A percentile compares a stretch with the other conserved stretches of the same genome.
These are phyloP conservation scores for Triops longicaudatus DNA, from an alignment of 1,140 invertebrate genomes.

Conservation along the genomic window DNA sequence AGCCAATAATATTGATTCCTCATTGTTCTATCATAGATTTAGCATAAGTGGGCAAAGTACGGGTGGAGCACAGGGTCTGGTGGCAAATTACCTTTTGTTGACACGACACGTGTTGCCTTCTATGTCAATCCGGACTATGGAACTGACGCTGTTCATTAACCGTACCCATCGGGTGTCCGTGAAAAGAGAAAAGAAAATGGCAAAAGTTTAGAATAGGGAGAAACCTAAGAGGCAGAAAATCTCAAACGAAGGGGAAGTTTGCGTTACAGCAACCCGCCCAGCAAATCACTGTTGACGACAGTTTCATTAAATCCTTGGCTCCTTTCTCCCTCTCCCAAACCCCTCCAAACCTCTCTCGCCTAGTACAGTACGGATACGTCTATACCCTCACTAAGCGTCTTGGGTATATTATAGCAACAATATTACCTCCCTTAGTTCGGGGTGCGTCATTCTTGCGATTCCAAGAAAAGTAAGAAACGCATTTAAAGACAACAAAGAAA, in stretches of 20 bases:
- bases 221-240: background rate
- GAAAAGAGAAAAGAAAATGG: background rate
- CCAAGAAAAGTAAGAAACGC: background rate
- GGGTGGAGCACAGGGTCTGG: background rate
- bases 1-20: too few relatives aligned
- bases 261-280: background rate
- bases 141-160: background rate
- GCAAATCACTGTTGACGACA: constrained; percentile 29
- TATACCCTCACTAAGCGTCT: background rate
- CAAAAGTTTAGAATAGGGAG: background rate
- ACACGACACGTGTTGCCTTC: constrained; percentile 4
- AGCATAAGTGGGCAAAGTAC: background rate
- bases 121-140: background rate
- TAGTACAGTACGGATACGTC: too few relatives aligned
- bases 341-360: background rate
- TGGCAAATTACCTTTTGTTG: background rate
- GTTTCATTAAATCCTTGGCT: constrained; percentile 28
- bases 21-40: too few relatives aligned
- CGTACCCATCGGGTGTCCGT: background rate
- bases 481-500: background rate
- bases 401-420: background rate
- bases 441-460: background rate
- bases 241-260: background rate
- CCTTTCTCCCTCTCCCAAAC: background rate
- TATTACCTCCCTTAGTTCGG: background rate